Evolutionary conservation across 2,797 vertebrate genomes (phyloP), one percentile per base, ranked within the genome.

Genomic region (Sebastes steindachneri): DNA sequence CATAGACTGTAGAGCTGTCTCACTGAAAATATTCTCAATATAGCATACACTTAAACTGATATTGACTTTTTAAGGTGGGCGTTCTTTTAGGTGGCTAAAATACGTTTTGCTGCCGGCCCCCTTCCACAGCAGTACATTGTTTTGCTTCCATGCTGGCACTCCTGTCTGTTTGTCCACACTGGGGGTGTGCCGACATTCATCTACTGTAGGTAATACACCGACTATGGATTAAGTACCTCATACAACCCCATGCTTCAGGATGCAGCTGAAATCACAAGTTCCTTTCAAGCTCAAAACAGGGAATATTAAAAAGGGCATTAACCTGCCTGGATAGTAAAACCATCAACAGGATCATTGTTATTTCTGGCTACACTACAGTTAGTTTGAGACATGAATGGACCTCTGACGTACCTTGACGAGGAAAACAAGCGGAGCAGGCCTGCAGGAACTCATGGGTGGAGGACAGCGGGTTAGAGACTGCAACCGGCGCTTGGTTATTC

Each of bases 351-450:
- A 51, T 6, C 4, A 11, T 37, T 21, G 10, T 10, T 0, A 8
- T 68, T 14, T 65, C 19, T 26, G 21, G 17, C 33, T 45, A 8
- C 6, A 17, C 33, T 28, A 6, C 23, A 48, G n/a, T 41, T 55
- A 26, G 7, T 53, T 14, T 37, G 3, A 48, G 5, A 17, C 8
- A 1, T 11, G 21, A 35, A 9, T 12, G 21, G 10, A 33, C 9
- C 2, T 6, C 4, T 9, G 4, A 62, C 67, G 0, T 95, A 99
- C 98, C 98, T 96, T 93, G 96, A 85, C 96, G 96, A 62, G 95
- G 96, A 82, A 97, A 99, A 95, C 98, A 99, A 82, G 94, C 84
- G 8, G 95, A 93, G 89, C 98, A 99, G 77, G 97, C 98, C 94
- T 97, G 97, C 88, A 96, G 96, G 94, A 99, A 99, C 68, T 98